Conservation (phyloP, 2,888 invertebrate species). For the Drosophila mimetica region DNA sequence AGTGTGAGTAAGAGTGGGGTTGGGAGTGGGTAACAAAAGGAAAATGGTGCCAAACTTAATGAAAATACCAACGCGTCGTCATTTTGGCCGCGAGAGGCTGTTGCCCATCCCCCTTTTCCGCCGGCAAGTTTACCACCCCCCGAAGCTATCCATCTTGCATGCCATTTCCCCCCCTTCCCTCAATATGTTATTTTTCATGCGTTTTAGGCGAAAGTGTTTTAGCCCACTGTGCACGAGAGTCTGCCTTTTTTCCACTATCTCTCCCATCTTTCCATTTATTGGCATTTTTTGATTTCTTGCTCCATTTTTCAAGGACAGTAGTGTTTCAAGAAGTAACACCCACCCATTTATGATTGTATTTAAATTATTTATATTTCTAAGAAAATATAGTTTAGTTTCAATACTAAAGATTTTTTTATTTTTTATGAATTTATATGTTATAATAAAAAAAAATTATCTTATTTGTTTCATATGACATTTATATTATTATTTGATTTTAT, state of each 20-base stretch:
- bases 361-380: no score
- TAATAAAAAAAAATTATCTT: no score
- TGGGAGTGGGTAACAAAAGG: constrained; percentile 33
- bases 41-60: constrained; percentile 73
- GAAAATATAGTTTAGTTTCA: no score
- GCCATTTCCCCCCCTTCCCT: constrained; percentile 22
- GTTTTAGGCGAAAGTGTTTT: constrained; percentile 66
- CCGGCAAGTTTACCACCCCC: constrained; percentile 3
- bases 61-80: constrained; percentile 75
- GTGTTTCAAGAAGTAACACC: neutral
- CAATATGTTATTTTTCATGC: constrained; percentile 69
- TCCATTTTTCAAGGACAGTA: constrained; percentile 36
- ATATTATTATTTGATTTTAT: no score
- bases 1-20: constrained; percentile 9
- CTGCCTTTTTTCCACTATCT: neutral
- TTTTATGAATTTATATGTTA: no score
- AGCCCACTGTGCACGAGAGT: constrained; percentile 36
- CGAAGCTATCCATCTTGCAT: constrained; percentile 25
- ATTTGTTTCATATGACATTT: no score
- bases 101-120: constrained; percentile 13
- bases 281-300: constrained; percentile 60
- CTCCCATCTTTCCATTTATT: constrained; percentile 40
- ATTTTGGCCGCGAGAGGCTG: constrained; percentile 63
- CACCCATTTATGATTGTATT: no score
- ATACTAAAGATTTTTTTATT: no score